Percentiles rank a stretch among this genome's conserved stretches.
phyloP scores from a whole-genome alignment of 1,140 invertebrate genomes.

The Teleogryllus occipitalis region DNA sequence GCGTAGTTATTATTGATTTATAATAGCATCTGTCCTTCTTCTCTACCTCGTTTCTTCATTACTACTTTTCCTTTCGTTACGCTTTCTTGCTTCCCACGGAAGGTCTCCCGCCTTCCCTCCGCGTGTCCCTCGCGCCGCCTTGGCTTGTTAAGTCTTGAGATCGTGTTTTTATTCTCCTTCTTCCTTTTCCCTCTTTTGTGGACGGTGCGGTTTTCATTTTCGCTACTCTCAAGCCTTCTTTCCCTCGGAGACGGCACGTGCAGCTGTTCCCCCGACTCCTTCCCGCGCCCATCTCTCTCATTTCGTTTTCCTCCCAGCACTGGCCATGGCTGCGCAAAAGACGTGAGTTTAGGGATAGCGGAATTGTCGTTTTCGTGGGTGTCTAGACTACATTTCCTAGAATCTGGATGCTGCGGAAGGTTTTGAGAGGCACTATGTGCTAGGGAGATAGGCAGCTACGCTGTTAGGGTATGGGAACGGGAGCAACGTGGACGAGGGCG shows the following conservation, averaged over 20 bases:
- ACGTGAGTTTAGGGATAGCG: neutral
- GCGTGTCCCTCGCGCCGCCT: neutral
- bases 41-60: neutral
- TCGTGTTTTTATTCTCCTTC: neutral
- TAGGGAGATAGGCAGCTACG: too few species aligned
- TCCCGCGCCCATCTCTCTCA: neutral
- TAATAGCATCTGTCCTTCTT: constrained; percentile 4
- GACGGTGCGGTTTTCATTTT: neutral
- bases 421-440: too few species aligned
- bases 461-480: too few species aligned
- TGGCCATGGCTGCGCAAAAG: neutral
- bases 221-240: neutral
- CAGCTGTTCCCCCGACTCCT: neutral
- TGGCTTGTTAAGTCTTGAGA: neutral
- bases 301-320: neutral
- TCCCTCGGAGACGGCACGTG: neutral
- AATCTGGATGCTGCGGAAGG: neutral
- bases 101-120: neutral
- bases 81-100: neutral
- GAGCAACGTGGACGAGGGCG: too few species aligned
- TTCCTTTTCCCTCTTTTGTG: constrained; percentile 4
- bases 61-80: neutral
- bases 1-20: neutral
- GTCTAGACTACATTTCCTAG: neutral
- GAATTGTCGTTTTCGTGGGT: neutral